Base-by-base conservation (phyloP, 2,888 invertebrate genomes). In the Trisateles emortualis region DNA sequence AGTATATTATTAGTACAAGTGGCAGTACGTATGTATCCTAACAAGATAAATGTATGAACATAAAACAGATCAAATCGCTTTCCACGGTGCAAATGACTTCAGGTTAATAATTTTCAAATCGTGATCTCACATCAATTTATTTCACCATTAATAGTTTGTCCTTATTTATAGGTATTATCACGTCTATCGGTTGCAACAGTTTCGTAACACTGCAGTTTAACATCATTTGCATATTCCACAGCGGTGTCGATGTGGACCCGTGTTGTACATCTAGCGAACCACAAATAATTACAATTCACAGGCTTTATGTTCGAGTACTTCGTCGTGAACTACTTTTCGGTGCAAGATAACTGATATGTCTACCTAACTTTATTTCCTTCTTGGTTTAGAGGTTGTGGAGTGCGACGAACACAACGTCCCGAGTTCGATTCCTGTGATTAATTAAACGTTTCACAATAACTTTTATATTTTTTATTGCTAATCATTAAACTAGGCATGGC, bases 121-220 rank as follows among this genome's bases (percentile, higher is more conserved):
- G 90, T 89, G 87, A 88, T 88, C 86, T 87, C 80, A 82, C 86
- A 87, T 87, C 86, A 87, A 83, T 86, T 84, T 88, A 87, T 86
- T 88, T 86, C 82, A 78, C 81, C 83, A 86, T 84, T 88, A 88
- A 87, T 84, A 85, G 86, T 84, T 77, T 81, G 88, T 86, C 86
- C 88, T 88, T 89, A 90, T 90, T 90, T 88, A 87, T 86, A 83
- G 84, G 83, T 86, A 87, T 87, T 87, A 89, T 88, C 83, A 84
- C 81, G 86, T 83, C 80, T 84, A 88, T 87, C 84, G 85, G 81
- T 72, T 77, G 79, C 60, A 77, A 71, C 79, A 74, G 81, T 91
- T 86, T 89, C 86, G 88, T 78, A 90, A 91, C 74, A 69, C 73
- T 78, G 79, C 81, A 81, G 83, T 84, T 81, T 84, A 84, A 77